These are phyloP conservation scores for Tyrannus savana DNA, from an alignment of 2,113 vertebrate species.

Conservation along the genomic window DNA sequence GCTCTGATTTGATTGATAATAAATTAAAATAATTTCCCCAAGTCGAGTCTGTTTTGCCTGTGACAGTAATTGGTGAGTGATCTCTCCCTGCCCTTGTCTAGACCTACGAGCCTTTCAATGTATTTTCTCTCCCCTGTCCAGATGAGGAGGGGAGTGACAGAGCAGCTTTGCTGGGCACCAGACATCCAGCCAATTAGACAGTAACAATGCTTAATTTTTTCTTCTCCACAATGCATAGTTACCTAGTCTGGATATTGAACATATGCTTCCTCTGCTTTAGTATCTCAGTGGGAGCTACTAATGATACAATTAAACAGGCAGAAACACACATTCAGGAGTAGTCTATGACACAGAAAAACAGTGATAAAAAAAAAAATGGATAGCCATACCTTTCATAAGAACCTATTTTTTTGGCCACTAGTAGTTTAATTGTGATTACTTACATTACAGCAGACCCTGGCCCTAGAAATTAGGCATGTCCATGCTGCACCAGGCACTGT, in stretches of 20 bases:
- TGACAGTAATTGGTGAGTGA: background rate
- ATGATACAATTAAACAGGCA: background rate
- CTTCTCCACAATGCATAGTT: background rate
- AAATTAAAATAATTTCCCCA: background rate
- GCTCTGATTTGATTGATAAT: background rate
- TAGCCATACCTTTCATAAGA: fast-evolving
- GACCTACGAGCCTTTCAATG: background rate
- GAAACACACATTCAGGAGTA: background rate
- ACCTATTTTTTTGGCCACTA: background rate
- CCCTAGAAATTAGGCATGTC: background rate
- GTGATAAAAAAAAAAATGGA: background rate
- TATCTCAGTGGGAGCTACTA: background rate
- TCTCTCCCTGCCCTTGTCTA: background rate
- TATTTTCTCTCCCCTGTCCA: background rate
- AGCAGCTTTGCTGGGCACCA: background rate
- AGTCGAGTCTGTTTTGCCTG: fast-evolving
- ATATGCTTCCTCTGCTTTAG: background rate
- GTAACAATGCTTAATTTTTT: background rate
- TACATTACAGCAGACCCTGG: background rate
- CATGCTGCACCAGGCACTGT: fast-evolving
- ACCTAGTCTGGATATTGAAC: background rate
- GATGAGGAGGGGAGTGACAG: background rate
- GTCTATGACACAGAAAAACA: background rate
- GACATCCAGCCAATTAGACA: background rate
- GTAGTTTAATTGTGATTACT: background rate